Evolutionary conservation across 2,797 vertebrate species (phyloP).

Genomic region (Halcyon leucocephala): DNA sequence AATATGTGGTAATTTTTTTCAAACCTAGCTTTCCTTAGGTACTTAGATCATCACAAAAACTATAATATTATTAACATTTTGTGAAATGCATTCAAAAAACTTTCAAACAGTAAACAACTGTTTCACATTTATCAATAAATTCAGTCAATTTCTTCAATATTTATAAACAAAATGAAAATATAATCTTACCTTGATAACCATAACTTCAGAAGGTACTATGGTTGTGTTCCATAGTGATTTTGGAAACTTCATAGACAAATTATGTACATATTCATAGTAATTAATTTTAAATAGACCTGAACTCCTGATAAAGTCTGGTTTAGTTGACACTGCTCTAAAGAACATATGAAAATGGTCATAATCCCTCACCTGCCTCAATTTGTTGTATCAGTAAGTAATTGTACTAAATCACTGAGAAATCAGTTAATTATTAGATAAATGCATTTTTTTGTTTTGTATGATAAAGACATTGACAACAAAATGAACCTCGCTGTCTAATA

Average conservation of each 20-base stretch:
- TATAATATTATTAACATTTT: background rate
- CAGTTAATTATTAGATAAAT: background rate
- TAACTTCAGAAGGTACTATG: background rate
- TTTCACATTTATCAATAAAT: background rate
- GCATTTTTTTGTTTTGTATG: background rate
- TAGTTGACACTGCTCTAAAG: background rate
- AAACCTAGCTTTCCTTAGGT: background rate
- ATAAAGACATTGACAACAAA: background rate
- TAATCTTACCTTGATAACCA: background rate
- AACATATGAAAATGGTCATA: background rate
- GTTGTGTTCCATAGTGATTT: fast-evolving
- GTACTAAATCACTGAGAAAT: background rate
- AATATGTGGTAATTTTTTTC: background rate
- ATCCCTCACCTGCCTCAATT: background rate
- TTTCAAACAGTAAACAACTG: background rate
- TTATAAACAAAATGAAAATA: background rate
- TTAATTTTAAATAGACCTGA: background rate
- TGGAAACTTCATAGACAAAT: background rate
- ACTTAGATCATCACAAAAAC: background rate
- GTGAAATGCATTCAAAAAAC: background rate
- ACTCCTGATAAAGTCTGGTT: background rate
- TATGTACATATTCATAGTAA: background rate
- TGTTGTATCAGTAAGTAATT: background rate
- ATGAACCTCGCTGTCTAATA: background rate
- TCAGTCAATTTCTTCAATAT: background rate